Evolutionary conservation across 2,888 invertebrate genomes (phyloP).

Genomic region (Mamestra brassicae): DNA sequence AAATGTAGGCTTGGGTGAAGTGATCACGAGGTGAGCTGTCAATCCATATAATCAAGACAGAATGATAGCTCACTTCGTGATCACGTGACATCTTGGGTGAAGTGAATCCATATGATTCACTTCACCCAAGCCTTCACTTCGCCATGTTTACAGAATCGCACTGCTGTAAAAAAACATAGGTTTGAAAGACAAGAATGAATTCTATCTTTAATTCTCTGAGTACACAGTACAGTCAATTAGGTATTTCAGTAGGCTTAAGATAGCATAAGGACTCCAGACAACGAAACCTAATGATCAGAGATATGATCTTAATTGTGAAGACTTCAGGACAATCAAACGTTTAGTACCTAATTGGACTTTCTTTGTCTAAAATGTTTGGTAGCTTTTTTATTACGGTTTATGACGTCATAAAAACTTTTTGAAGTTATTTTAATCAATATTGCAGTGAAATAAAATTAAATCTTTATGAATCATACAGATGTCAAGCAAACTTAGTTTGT

Average conservation of each 20-base stretch:
- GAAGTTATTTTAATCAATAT: background rate
- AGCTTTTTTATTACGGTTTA: background rate
- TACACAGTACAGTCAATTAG: background rate
- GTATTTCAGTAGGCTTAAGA: background rate
- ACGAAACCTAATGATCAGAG: constrained; percentile 6
- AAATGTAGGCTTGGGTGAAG: too few species aligned
- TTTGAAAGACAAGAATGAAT: background rate
- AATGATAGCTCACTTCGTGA: too few species aligned
- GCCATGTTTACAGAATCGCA: too few species aligned
- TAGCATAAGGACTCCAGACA: background rate
- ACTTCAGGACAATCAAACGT: background rate
- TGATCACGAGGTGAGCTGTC: too few species aligned
- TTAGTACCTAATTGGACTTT: constrained; percentile 12
- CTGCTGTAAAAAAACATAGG: background rate
- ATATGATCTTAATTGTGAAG: constrained; percentile 12
- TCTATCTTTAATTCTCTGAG: background rate
- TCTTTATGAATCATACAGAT: background rate
- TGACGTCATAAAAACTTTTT: constrained; percentile 7
- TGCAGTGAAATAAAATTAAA: background rate
- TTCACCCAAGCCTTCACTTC: too few species aligned
- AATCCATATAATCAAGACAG: too few species aligned
- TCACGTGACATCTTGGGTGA: too few species aligned
- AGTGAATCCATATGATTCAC: too few species aligned
- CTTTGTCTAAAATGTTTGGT: background rate
- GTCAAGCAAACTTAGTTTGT: background rate